A percentile compares a stretch with the other conserved stretches of the same genome.
Evolutionary conservation across 2,113 vertebrate species (phyloP).

Genomic region (Meriones unguiculatus): DNA sequence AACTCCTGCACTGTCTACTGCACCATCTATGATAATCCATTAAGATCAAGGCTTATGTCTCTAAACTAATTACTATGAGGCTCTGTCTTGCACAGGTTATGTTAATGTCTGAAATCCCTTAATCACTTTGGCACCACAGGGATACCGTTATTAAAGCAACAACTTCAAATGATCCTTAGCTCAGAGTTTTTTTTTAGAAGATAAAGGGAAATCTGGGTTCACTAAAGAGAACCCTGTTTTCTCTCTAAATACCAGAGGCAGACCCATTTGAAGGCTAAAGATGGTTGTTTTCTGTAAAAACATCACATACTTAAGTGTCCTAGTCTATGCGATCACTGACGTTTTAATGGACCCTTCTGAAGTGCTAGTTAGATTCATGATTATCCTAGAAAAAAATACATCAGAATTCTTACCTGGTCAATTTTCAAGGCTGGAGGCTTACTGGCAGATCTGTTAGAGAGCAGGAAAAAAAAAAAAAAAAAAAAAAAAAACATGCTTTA

Average conservation of each 20-base stretch:
- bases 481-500: conserved; percentile 15
- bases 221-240: not conserved
- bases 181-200: conserved; percentile 13
- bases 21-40: not conserved
- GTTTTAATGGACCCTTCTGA: not conserved
- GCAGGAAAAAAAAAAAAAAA: conserved; percentile 26
- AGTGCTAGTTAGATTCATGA: conserved; percentile 51
- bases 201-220: conserved; percentile 35
- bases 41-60: not conserved
- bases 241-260: conserved; percentile 22
- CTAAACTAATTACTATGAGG: not conserved
- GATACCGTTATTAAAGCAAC: not conserved
- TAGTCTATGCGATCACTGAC: not conserved
- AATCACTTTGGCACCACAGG: not conserved
- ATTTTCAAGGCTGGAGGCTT: conserved; percentile 56
- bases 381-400: conserved; percentile 27
- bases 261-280: not conserved
- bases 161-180: conserved; percentile 10
- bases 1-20: not conserved
- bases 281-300: not conserved
- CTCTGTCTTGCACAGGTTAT: not conserved
- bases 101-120: not conserved
- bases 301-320: not conserved
- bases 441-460: conserved; percentile 68
- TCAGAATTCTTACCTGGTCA: conserved; percentile 74